These are phyloP conservation scores for Coptodon rendalli DNA, from an alignment of 2,113 vertebrate species.

Conservation along the genomic window DNA sequence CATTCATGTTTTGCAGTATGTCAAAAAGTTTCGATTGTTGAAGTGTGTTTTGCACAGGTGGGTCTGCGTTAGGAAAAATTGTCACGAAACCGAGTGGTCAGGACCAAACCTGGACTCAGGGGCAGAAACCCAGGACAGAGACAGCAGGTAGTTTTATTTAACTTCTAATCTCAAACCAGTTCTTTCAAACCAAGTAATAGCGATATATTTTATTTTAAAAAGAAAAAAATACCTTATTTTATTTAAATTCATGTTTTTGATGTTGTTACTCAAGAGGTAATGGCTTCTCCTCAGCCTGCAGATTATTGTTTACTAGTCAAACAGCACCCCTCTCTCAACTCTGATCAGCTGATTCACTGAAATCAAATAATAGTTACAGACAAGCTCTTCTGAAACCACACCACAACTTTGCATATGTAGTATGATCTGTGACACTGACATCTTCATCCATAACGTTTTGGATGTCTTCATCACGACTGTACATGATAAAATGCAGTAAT, in stretches of 20 bases:
- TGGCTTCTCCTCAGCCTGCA: neutral
- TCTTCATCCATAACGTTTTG: neutral
- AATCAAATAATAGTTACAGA: neutral
- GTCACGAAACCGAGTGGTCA: too few species aligned
- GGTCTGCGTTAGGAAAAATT: too few species aligned
- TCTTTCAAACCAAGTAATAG: neutral
- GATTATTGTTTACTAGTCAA: neutral
- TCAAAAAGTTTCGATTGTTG: too few species aligned
- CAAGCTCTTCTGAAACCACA: neutral
- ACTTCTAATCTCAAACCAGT: neutral
- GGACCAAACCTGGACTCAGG: too few species aligned
- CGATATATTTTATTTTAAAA: neutral
- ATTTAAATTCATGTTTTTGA: neutral
- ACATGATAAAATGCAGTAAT: too few species aligned
- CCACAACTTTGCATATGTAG: neutral
- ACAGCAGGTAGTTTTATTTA: too few species aligned
- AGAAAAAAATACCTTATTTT: neutral
- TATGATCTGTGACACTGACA: neutral
- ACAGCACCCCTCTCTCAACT: neutral
- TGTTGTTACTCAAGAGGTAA: neutral
- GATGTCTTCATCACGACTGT: neutral
- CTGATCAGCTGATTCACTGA: neutral
- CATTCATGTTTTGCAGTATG: too few species aligned
- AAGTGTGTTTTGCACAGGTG: too few species aligned
- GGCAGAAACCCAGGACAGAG: too few species aligned